Percentiles rank a stretch among this genome's conserved stretches.
These are phyloP conservation scores for Yponomeuta cagnagella DNA, from an alignment of 2,888 invertebrate genomes.

Conservation along the genomic window DNA sequence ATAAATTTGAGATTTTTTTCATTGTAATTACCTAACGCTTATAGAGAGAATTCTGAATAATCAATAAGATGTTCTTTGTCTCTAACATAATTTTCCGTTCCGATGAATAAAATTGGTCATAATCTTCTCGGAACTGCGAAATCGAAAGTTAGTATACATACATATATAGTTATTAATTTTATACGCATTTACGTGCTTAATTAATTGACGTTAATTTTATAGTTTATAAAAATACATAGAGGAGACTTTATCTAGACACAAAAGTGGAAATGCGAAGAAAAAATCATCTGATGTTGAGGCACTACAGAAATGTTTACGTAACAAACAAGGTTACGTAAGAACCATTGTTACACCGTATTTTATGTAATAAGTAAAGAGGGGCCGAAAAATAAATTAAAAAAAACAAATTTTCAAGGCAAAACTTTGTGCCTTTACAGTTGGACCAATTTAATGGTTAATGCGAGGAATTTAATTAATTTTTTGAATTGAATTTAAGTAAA, in stretches of 20 bases:
- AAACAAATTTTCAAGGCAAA: too few species aligned
- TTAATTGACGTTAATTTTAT: slow-evolving; percentile 33
- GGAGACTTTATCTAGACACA: slow-evolving; percentile 10
- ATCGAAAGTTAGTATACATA: slow-evolving; percentile 8
- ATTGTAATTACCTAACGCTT: slow-evolving; percentile 48
- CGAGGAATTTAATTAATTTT: too few species aligned
- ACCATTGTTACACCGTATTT: too few species aligned
- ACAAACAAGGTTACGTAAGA: too few species aligned
- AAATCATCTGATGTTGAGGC: not conserved
- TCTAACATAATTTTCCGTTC: slow-evolving; percentile 13
- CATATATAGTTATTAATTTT: slow-evolving; percentile 6
- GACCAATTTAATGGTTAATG: too few species aligned
- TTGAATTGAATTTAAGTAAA: too few species aligned
- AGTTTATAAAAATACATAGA: slow-evolving; percentile 11
- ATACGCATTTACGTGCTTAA: slow-evolving; percentile 8
- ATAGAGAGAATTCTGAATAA: slow-evolving; percentile 61
- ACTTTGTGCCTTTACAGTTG: too few species aligned
- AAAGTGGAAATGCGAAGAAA: slow-evolving; percentile 17
- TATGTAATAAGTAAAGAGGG: too few species aligned
- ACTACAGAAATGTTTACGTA: not conserved
- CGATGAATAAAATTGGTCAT: slow-evolving; percentile 51
- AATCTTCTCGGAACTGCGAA: slow-evolving; percentile 23
- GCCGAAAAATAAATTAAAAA: too few species aligned
- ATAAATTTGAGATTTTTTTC: slow-evolving; percentile 71
- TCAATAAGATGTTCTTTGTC: slow-evolving; percentile 50